Conservation (phyloP, 2,888 invertebrate species). For the Dasysyrphus albostriatus region DNA sequence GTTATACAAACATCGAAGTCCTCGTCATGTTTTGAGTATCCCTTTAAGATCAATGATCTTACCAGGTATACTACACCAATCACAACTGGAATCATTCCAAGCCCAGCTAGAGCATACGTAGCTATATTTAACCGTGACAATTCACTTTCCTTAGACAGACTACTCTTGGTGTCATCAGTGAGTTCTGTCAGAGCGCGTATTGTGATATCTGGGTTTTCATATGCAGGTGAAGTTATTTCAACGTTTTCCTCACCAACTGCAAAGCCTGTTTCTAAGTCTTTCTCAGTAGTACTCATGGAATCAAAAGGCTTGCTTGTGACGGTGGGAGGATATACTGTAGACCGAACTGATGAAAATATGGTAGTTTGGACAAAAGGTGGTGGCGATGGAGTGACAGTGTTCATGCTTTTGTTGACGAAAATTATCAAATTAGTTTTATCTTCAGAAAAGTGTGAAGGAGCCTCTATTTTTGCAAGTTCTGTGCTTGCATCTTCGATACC, state of each 20-base stretch:
- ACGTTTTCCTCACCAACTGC: not conserved
- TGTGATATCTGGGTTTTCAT: constrained; percentile 7
- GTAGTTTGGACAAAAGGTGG: constrained; percentile 85
- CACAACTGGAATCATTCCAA: constrained; percentile 86
- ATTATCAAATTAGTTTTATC: constrained; percentile 82
- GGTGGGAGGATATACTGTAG: constrained; percentile 80
- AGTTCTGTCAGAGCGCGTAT: not conserved
- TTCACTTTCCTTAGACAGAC: constrained; percentile 83
- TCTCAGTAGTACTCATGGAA: not conserved
- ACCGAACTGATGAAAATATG: constrained; percentile 84
- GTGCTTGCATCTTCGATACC: constrained; percentile 42
- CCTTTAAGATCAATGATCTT: constrained; percentile 85
- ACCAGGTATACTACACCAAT: constrained; percentile 86
- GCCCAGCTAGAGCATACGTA: constrained; percentile 86
- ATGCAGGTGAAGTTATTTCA: constrained; percentile 1
- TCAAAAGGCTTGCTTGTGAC: constrained; percentile 50
- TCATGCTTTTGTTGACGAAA: constrained; percentile 83
- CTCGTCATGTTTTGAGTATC: constrained; percentile 83
- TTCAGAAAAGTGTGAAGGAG: constrained; percentile 76
- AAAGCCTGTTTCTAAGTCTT: not conserved
- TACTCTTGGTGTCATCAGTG: constrained; percentile 76
- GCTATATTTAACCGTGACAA: constrained; percentile 86
- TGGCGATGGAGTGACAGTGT: constrained; percentile 77
- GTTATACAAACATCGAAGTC: constrained; percentile 87
- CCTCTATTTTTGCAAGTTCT: constrained; percentile 36